Evolutionary conservation across 64 coral and sea anemone genomes (phyloP).

Genomic region (Hydrozoanthus tunicans): DNA sequence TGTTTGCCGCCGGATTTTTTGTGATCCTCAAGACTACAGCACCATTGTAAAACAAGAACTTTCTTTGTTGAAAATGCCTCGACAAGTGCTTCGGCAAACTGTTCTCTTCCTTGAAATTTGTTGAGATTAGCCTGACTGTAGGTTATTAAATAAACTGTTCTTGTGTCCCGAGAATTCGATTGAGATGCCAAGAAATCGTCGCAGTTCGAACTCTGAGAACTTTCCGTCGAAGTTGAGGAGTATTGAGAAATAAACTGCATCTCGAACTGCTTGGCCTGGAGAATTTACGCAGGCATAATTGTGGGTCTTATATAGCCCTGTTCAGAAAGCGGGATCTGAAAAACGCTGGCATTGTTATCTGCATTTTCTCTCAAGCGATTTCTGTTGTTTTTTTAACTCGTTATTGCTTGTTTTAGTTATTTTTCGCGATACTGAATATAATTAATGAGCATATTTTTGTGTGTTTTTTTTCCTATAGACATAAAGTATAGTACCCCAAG

Average conservation of each 20-base stretch:
- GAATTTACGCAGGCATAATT: not conserved
- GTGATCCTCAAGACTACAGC: slow-evolving; percentile 28
- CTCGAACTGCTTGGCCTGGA: not conserved
- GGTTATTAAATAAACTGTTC: slow-evolving; percentile 42
- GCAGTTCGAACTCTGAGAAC: not conserved
- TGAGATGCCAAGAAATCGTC: not conserved
- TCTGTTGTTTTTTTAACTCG: too few relatives aligned
- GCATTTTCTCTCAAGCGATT: too few relatives aligned
- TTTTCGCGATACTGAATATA: too few relatives aligned
- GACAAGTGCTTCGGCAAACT: slow-evolving; percentile 20
- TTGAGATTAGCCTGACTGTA: slow-evolving; percentile 43
- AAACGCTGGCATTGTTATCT: not conserved
- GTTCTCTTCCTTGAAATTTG: slow-evolving; percentile 1
- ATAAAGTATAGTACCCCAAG: too few relatives aligned
- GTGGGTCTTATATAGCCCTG: not conserved
- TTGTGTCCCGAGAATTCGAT: slow-evolving; percentile 6
- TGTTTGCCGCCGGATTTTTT: slow-evolving; percentile 23
- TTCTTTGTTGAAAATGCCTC: slow-evolving; percentile 37
- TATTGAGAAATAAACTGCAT: slow-evolving; percentile 14
- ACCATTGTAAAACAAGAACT: slow-evolving; percentile 18
- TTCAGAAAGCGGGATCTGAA: not conserved
- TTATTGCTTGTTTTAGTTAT: too few relatives aligned
- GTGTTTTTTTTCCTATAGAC: too few relatives aligned
- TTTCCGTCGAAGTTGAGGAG: not conserved
- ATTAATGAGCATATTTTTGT: too few relatives aligned